Evolutionary conservation across 2,888 invertebrate species (phyloP), one percentile per base, ranked within the genome.

Genomic region (Epiblema foenella): DNA sequence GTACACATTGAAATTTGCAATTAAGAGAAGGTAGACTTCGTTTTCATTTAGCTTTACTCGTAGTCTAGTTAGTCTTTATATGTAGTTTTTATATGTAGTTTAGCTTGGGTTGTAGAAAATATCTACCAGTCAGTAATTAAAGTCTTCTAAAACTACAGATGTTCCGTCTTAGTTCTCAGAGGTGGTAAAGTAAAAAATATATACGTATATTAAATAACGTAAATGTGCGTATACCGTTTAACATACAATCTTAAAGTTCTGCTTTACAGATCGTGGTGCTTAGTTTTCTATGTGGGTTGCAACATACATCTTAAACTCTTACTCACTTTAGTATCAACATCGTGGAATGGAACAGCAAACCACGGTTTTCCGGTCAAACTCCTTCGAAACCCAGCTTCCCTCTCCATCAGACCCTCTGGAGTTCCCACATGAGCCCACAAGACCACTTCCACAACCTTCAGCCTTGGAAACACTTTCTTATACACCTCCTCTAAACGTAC

Each of bases 281-380:
- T 46, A n/a, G n/a, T 46, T 46, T n/a, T n/a, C n/a, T 46, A n/a
- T n/a, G n/a, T n/a, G n/a, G n/a, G n/a, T 7, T 46, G n/a, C 46
- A 46, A 15, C 18, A 37, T 15, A 8, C 42, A 20, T n/a, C 17
- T 42, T 10, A n/a, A 29, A 11, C 17, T 20, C 11, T 15, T 39
- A 65, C 84, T 89, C 85, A 95, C 96, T 95, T 96, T 96, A 24
- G 95, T 94, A 77, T 96, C 96, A 67, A 95, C 95, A 82, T 96
- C 95, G 73, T 95, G 94, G 84, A 95, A 95, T 0, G 96, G 95
- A 73, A 96, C 94, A 12, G 96, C 96, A 73, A 95, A 94, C 96
- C 96, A 96, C 0, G 96, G 95, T 75, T 96, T 91, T 68, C 95
- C 95, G 3, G 94, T 90, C 79, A 96, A 86, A 80, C 94, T 95